Conservation (phyloP, 2,797 vertebrate genomes). For the Rhinogobio ventralis region DNA sequence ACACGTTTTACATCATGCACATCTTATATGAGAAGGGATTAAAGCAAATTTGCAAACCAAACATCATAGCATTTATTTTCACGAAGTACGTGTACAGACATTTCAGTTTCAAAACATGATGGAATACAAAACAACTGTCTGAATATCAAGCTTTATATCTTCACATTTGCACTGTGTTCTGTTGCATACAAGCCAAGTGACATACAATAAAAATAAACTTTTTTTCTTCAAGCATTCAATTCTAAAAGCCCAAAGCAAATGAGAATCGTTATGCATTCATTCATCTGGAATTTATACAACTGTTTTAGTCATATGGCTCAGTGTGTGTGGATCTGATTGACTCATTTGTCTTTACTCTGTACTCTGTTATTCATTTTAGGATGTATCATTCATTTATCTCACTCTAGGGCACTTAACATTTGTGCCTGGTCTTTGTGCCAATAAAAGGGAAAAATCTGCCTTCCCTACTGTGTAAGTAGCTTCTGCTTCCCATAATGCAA, state of each 20-base stretch:
- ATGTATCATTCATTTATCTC: constrained; percentile 61
- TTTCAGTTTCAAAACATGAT: neutral
- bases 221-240: constrained; percentile 2
- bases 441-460: constrained; percentile 52
- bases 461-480: constrained; percentile 42
- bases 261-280: neutral
- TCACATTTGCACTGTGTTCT: neutral
- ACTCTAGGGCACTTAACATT: constrained; percentile 65
- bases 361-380: constrained; percentile 41
- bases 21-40: no score
- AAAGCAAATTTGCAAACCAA: neutral
- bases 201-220: neutral
- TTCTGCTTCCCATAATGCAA: constrained; percentile 34
- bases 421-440: constrained; percentile 60
- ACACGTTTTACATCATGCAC: neutral
- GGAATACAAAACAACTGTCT: constrained; percentile 6
- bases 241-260: constrained; percentile 7
- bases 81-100: neutral
- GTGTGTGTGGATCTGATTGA: constrained; percentile 32
- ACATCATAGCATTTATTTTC: constrained; percentile 4
- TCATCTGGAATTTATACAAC: constrained; percentile 3
- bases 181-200: neutral
- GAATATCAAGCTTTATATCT: constrained; percentile 3
- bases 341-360: constrained; percentile 12
- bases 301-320: constrained; percentile 29